phyloP scores from a whole-genome alignment of 2,888 invertebrate species.

The Homarus gammarus region DNA sequence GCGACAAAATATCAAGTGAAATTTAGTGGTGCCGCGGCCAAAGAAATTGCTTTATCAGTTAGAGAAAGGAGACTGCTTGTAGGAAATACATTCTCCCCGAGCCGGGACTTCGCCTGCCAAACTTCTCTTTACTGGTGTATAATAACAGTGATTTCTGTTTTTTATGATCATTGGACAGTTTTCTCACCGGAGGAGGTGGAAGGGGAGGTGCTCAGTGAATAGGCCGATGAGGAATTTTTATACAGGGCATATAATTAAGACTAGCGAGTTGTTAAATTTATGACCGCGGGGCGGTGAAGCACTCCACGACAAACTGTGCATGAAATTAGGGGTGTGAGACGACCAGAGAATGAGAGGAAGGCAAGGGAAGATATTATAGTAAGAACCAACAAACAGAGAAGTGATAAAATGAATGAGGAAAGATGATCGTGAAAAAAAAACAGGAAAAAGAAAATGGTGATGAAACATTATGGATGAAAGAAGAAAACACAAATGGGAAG shows the following conservation, averaged over 20 bases:
- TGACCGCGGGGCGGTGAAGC: background rate
- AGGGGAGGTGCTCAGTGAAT: background rate
- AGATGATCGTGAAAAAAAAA: no score
- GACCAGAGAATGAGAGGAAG: background rate
- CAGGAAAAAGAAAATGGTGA: no score
- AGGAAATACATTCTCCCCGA: background rate
- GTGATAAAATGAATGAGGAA: background rate
- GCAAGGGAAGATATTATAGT: background rate
- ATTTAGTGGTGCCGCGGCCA: background rate
- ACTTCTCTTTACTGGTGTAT: background rate
- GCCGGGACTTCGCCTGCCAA: background rate
- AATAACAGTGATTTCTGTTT: background rate
- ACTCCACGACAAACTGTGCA: background rate
- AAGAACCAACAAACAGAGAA: no score
- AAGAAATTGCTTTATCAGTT: constrained; percentile 8
- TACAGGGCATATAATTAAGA: background rate
- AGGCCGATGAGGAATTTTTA: background rate
- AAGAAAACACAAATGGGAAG: no score
- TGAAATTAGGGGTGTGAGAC: background rate
- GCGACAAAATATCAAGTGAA: background rate
- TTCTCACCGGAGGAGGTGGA: background rate
- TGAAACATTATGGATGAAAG: no score
- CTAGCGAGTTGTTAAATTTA: background rate
- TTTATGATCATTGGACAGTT: background rate
- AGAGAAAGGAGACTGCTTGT: background rate